Percentiles rank a stretch among this genome's conserved stretches.
phyloP scores from a whole-genome alignment of 2,113 vertebrate species.

The Nanorana parkeri region DNA sequence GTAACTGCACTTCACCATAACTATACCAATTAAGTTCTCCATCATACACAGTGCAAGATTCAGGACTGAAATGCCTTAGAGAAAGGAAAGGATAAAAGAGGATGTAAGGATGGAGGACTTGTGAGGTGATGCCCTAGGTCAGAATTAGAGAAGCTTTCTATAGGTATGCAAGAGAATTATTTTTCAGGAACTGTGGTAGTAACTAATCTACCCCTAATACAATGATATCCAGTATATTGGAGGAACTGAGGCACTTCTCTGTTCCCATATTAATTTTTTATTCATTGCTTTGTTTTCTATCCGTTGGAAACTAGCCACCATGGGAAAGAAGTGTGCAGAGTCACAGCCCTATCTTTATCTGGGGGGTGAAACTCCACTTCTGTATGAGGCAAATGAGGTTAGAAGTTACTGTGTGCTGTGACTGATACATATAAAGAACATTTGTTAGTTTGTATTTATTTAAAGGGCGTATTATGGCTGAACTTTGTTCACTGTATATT shows the following conservation, averaged over 20 bases:
- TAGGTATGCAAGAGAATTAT: no score
- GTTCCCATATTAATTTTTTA: not conserved
- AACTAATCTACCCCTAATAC: no score
- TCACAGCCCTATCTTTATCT: conserved; percentile 9
- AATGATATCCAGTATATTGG: no score
- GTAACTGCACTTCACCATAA: no score
- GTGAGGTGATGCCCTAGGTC: no score
- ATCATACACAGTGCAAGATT: no score
- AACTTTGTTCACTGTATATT: conserved; percentile 22
- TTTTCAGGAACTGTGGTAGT: no score
- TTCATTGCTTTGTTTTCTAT: conserved; percentile 28
- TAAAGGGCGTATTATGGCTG: conserved; percentile 18
- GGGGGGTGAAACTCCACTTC: not conserved
- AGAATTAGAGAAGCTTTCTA: no score
- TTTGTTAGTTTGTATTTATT: conserved; percentile 33
- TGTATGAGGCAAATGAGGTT: conserved; percentile 12
- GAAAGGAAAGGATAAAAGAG: no score
- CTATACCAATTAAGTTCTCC: no score
- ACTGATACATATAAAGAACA: not conserved
- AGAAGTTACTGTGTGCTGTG: not conserved
- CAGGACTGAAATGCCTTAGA: no score
- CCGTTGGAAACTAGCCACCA: not conserved
- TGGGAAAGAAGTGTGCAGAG: conserved; percentile 8
- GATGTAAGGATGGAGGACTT: no score
- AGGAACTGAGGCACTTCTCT: not conserved